These are phyloP conservation scores for Bradypus variegatus DNA, from an alignment of 2,797 vertebrate species.

Conservation along the genomic window DNA sequence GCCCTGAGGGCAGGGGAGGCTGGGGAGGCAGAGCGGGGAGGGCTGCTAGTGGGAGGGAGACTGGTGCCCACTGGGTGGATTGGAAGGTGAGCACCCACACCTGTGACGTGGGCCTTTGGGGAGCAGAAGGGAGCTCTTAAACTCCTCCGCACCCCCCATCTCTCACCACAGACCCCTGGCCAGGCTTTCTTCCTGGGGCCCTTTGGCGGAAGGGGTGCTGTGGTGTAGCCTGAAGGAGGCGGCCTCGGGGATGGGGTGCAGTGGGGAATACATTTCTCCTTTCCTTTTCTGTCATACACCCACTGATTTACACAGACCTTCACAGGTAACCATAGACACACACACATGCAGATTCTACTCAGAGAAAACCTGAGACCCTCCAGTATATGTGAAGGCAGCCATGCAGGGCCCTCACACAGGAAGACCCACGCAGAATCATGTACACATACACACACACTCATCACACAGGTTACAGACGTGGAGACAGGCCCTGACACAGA, in stretches of 20 bases:
- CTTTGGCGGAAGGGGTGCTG: neutral
- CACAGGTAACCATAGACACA: neutral
- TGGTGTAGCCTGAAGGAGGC: neutral
- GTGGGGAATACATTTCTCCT: neutral
- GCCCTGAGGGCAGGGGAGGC: neutral
- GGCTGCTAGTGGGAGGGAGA: neutral
- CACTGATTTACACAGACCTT: neutral
- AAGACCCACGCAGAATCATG: neutral
- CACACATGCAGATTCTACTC: neutral
- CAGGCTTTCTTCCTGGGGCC: neutral
- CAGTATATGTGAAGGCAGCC: neutral
- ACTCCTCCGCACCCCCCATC: neutral
- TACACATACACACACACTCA: neutral
- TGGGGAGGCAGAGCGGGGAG: neutral
- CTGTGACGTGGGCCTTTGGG: neutral
- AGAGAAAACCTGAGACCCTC: neutral
- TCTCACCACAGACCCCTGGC: neutral
- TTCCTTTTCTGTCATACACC: neutral
- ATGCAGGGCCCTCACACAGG: neutral
- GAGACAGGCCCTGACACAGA: neutral
- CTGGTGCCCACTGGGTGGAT: rapidly evolving
- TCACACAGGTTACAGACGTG: neutral
- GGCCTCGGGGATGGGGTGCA: neutral
- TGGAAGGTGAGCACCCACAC: rapidly evolving
- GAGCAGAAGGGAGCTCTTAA: neutral